Base-by-base conservation (phyloP, 2,888 invertebrate genomes). In the Celastrina argiolus region DNA sequence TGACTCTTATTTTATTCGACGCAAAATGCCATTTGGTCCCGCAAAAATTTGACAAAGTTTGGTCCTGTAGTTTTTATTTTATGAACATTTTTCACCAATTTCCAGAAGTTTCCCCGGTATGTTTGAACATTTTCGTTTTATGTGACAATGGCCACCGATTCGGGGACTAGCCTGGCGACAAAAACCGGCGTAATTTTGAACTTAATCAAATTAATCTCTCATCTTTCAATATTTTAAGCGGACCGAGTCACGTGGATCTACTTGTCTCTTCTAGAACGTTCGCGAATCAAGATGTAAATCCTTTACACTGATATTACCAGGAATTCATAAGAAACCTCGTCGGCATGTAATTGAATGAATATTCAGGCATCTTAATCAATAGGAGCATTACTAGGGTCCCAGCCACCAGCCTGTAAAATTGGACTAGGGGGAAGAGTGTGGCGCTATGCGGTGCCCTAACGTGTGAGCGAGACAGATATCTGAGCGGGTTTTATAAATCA, bases 321-420 rank as follows among this genome's bases (percentile, higher is more conserved):
- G 76, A 76, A 83, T 83, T 83, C 82, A 82, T 82, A 81, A 82
- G 80, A 79, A 87, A 80, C 83, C 82, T 75, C 81, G 78, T 74
- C 76, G 78, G 80, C 82, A 84, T 84, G 83, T 88, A 89, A 90
- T 89, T 89, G 88, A 86, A 88, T 90, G 89, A 88, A 89, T 89
- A 90, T 89, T 89, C 89, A 88, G 82, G 81, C 82, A 81, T 87
- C 88, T 88, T 90, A 89, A 90, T 90, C 89, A 90, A 90, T 90
- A 86, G 84, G 79, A 80, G 85, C 81, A 88, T 88, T 89, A 88
- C 77, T 78, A 72, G 81, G 81, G 82, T 82, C 81, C 83, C 82
- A 83, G 75, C 78, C 87, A 88, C 77, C 86, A 82, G 87, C 81
- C 87, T 88, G 88, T 89, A 88, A 89, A 90, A 90, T 90, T 90